A percentile compares a stretch with the other conserved stretches of the same genome.
Evolutionary conservation across 2,888 invertebrate genomes (phyloP).

Genomic region (Hanleya hanleyi): DNA sequence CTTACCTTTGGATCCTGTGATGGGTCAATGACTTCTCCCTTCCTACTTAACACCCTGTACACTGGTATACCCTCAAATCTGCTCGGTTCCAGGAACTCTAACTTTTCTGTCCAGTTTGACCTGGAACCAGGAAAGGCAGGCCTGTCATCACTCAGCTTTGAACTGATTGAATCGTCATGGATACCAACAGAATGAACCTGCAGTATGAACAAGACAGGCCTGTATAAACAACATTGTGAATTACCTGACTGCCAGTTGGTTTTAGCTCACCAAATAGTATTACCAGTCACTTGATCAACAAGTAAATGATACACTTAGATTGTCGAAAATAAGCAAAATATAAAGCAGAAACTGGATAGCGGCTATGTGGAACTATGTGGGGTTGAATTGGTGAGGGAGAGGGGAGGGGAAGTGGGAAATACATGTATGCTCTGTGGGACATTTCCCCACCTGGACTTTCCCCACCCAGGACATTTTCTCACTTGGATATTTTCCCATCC

Average conservation of each 20-base stretch:
- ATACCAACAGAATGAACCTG: background rate
- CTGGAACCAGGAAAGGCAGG: conserved; percentile 80
- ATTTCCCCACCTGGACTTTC: too few species aligned
- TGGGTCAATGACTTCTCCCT: conserved; percentile 78
- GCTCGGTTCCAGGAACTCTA: conserved; percentile 78
- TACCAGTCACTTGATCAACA: too few species aligned
- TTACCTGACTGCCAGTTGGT: background rate
- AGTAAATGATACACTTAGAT: too few species aligned
- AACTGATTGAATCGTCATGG: background rate
- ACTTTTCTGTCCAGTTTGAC: conserved; percentile 78
- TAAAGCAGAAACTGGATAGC: too few species aligned
- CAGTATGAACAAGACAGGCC: background rate
- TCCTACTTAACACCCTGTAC: conserved; percentile 85
- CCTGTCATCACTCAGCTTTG: conserved; percentile 53
- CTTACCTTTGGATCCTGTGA: conserved; percentile 76
- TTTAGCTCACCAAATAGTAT: too few species aligned
- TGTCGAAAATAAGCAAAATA: too few species aligned
- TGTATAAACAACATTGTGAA: background rate
- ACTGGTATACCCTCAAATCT: conserved; percentile 79
- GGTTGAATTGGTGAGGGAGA: too few species aligned
- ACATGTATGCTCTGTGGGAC: too few species aligned
- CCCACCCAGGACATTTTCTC: too few species aligned
- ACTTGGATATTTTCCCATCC: too few species aligned
- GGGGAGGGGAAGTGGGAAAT: too few species aligned
- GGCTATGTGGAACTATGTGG: too few species aligned